Percentiles rank a stretch among this genome's conserved stretches.
These are phyloP conservation scores for Leguminivora glycinivorella DNA, from an alignment of 1,140 invertebrate genomes.

Conservation along the genomic window DNA sequence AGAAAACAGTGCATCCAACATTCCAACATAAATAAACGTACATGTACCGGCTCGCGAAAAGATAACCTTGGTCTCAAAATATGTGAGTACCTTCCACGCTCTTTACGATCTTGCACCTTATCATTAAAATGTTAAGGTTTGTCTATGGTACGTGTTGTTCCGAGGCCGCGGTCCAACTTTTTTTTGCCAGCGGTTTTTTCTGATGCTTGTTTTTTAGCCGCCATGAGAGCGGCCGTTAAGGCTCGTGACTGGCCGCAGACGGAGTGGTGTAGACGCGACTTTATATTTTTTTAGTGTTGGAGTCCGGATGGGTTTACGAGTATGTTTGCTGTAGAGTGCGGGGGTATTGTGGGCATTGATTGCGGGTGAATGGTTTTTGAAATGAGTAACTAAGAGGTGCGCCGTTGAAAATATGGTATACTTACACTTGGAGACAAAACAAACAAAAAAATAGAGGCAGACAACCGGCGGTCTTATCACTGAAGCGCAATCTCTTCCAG, in stretches of 20 bases:
- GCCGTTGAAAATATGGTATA: too few relatives aligned
- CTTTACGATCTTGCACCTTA: too few relatives aligned
- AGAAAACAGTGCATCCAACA: slow-evolving; percentile 9
- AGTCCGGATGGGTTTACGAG: not conserved
- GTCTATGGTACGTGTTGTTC: slow-evolving; percentile 29
- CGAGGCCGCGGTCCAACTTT: slow-evolving; percentile 28
- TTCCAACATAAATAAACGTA: slow-evolving; percentile 4
- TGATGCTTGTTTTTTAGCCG: slow-evolving; percentile 33
- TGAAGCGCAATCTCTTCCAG: too few relatives aligned
- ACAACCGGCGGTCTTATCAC: too few relatives aligned
- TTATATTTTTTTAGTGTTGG: slow-evolving; percentile 5
- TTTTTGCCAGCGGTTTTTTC: slow-evolving; percentile 36
- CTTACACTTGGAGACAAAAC: too few relatives aligned
- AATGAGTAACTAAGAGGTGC: too few relatives aligned
- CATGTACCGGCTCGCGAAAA: slow-evolving; percentile 44
- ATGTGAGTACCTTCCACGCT: slow-evolving; percentile 38
- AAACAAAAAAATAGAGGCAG: too few relatives aligned
- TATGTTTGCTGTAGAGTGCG: not conserved
- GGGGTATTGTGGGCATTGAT: not conserved
- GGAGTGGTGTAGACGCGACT: slow-evolving; percentile 10
- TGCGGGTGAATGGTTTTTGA: not conserved
- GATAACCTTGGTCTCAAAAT: slow-evolving; percentile 53
- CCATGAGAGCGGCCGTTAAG: slow-evolving; percentile 4
- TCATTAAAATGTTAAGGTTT: too few relatives aligned
- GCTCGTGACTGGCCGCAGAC: slow-evolving; percentile 20